phyloP scores from a whole-genome alignment of 2,113 vertebrate genomes.

The Tricholaema leucomelas region DNA sequence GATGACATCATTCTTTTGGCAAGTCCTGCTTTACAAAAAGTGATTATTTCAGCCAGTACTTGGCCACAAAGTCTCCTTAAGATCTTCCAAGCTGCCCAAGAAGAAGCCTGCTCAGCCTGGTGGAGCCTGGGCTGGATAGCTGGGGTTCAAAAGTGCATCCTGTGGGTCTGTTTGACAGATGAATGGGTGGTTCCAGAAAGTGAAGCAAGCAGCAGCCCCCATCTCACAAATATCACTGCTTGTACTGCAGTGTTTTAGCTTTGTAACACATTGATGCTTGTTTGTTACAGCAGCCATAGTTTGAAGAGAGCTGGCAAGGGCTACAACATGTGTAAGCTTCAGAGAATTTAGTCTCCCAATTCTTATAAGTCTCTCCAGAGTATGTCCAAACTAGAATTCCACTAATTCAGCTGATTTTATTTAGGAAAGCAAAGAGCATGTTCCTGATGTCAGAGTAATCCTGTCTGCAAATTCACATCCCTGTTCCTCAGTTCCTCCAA shows the following conservation, averaged over 20 bases:
- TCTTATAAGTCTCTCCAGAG: background rate
- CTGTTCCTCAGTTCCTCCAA: background rate
- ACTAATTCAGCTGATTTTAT: background rate
- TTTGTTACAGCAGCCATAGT: background rate
- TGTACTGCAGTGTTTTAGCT: background rate
- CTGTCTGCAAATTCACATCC: background rate
- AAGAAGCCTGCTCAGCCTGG: background rate
- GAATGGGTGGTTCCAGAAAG: slow-evolving; percentile 10
- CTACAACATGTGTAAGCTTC: accelerated
- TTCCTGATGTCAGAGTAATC: background rate
- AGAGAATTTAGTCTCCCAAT: background rate
- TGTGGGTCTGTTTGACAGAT: background rate
- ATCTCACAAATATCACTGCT: accelerated
- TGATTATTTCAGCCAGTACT: background rate
- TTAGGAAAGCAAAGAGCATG: background rate
- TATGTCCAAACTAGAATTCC: background rate
- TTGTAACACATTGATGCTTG: accelerated
- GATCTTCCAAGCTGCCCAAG: background rate
- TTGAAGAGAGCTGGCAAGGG: background rate
- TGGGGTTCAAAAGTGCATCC: background rate
- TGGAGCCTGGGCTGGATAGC: background rate
- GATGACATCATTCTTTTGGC: background rate
- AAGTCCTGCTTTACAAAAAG: background rate
- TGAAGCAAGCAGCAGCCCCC: background rate
- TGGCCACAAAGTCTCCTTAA: background rate